phyloP scores from a whole-genome alignment of 2,888 invertebrate species.

The Synanthedon myopaeformis region DNA sequence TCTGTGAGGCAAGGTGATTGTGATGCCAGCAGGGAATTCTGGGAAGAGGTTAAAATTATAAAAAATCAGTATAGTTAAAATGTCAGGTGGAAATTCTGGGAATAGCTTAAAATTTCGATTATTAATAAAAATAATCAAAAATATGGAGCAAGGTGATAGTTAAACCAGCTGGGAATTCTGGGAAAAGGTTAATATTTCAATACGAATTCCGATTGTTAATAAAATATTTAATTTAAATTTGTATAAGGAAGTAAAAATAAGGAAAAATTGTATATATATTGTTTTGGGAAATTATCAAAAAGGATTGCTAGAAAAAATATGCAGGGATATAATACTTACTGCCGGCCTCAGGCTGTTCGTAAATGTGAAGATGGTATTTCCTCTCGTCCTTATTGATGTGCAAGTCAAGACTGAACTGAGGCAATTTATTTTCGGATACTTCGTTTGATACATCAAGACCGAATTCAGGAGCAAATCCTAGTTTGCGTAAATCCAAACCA shows the following conservation, averaged over 20 bases:
- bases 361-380: conserved; percentile 78
- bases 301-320: neutral
- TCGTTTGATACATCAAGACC: conserved; percentile 76
- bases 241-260: no score
- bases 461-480: conserved; percentile 81
- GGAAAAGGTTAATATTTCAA: no score
- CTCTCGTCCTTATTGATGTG: conserved; percentile 78
- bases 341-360: conserved; percentile 73
- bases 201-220: no score
- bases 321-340: conserved; percentile 46
- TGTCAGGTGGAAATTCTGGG: conserved; percentile 50
- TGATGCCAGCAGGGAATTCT: conserved; percentile 60
- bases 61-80: conserved; percentile 68
- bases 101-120: neutral
- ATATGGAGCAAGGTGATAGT: conserved; percentile 75
- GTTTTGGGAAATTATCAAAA: neutral
- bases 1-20: conserved; percentile 76
- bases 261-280: neutral
- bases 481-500: conserved; percentile 77
- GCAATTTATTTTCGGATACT: conserved; percentile 66
- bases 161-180: conserved; percentile 48
- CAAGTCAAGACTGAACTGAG: conserved; percentile 78
- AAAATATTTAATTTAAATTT: no score
- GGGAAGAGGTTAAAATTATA: conserved; percentile 1
- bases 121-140: no score